phyloP scores from a whole-genome alignment of 2,113 vertebrate genomes.

The Athene cunicularia region DNA sequence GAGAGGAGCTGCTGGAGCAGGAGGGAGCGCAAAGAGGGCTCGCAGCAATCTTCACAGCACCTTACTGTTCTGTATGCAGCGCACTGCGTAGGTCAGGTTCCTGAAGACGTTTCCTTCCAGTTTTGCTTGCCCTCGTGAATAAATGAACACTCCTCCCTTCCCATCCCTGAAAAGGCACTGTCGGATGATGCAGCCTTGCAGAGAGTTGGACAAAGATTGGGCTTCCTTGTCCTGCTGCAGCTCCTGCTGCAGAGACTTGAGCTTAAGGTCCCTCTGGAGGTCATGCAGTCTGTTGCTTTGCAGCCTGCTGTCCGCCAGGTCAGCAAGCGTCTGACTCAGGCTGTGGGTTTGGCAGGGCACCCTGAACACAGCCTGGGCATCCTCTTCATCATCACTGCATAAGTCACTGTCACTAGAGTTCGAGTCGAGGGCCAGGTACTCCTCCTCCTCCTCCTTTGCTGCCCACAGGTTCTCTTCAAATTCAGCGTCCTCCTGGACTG shows the following conservation, averaged over 20 bases:
- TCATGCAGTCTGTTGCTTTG: constrained; percentile 68
- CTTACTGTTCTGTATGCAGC: constrained; percentile 87
- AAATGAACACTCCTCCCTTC: constrained; percentile 86
- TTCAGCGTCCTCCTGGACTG: constrained; percentile 41
- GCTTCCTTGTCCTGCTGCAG: constrained; percentile 85
- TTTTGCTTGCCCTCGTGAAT: constrained; percentile 82
- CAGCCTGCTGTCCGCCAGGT: constrained; percentile 35
- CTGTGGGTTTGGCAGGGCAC: constrained; percentile 79
- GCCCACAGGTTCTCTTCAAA: constrained; percentile 3
- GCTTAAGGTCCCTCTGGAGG: constrained; percentile 74
- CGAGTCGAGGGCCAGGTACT: constrained; percentile 65
- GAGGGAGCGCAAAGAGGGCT: background rate
- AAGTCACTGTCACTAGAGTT: constrained; percentile 80
- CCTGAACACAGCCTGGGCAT: constrained; percentile 70
- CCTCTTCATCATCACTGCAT: constrained; percentile 70
- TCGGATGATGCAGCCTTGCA: constrained; percentile 83
- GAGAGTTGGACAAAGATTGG: constrained; percentile 73
- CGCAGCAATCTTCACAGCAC: constrained; percentile 50
- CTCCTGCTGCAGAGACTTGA: constrained; percentile 83
- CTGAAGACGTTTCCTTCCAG: constrained; percentile 86
- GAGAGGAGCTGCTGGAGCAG: background rate
- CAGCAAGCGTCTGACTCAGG: constrained; percentile 77
- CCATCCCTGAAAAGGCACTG: constrained; percentile 88
- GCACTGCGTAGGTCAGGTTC: constrained; percentile 82
- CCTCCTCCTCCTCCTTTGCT: constrained; percentile 60